Evolutionary conservation across 2,888 invertebrate species (phyloP).

Genomic region (Mesoligia furuncula): DNA sequence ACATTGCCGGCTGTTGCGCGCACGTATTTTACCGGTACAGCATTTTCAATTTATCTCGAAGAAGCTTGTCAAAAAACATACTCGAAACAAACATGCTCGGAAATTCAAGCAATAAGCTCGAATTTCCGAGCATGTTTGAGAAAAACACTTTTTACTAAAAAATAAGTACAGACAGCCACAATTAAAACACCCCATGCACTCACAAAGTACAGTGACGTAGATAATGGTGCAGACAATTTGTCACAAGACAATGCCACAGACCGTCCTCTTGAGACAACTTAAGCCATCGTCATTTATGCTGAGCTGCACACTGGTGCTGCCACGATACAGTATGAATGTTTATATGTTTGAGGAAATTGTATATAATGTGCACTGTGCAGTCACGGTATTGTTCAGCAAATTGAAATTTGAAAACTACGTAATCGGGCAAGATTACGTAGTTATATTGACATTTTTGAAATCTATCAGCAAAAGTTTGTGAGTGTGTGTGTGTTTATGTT

Average conservation of each 20-base stretch:
- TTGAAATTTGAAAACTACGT: not conserved
- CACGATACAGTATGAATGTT: conserved; percentile 20
- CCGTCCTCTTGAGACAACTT: conserved; percentile 65
- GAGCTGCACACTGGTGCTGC: conserved; percentile 40
- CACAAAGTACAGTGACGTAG: conserved; percentile 42
- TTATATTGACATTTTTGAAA: not conserved
- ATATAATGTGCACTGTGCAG: not conserved
- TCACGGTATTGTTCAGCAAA: not conserved
- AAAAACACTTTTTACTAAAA: not conserved
- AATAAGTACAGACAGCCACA: conserved; percentile 28
- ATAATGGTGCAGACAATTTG: conserved; percentile 65
- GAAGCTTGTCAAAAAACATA: too few relatives aligned
- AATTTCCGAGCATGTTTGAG: too few relatives aligned
- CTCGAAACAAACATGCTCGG: too few relatives aligned
- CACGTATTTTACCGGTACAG: too few relatives aligned
- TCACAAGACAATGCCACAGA: conserved; percentile 60
- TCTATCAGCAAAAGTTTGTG: too few relatives aligned
- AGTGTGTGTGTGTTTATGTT: too few relatives aligned
- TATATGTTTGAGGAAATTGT: not conserved
- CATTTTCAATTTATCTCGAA: too few relatives aligned
- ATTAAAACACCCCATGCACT: conserved; percentile 38
- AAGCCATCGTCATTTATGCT: conserved; percentile 60
- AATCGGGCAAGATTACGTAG: not conserved
- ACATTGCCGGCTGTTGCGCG: too few relatives aligned
- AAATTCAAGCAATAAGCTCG: too few relatives aligned